Evolutionary conservation across 2,888 invertebrate species (phyloP).

Genomic region (Xestia ashworthii): DNA sequence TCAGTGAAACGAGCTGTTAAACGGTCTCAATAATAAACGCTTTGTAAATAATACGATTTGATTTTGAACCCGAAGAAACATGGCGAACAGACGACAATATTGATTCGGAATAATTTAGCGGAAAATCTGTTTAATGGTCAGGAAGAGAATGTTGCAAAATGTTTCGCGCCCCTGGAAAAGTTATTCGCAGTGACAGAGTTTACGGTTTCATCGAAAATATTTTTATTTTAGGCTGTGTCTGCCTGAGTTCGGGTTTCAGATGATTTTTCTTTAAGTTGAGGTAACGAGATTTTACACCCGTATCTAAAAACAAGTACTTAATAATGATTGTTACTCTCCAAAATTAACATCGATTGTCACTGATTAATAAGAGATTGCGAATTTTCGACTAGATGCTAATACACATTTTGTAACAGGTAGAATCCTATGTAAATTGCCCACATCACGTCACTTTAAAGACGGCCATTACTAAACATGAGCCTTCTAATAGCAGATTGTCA

Average conservation of each 20-base stretch:
- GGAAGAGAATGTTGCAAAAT: constrained; percentile 51
- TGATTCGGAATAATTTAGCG: constrained; percentile 59
- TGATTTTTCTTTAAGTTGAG: background rate
- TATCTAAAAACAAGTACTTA: no score
- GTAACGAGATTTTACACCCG: no score
- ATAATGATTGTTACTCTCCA: background rate
- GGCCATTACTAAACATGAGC: constrained; percentile 9
- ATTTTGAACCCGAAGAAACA: constrained; percentile 44
- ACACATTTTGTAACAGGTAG: background rate
- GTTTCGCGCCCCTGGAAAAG: constrained; percentile 30
- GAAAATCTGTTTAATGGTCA: constrained; percentile 57
- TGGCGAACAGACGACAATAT: constrained; percentile 46
- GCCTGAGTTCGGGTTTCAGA: background rate
- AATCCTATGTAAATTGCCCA: background rate
- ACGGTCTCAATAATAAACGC: constrained; percentile 54
- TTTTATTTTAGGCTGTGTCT: constrained; percentile 7
- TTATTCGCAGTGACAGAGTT: constrained; percentile 9
- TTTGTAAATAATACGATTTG: constrained; percentile 54
- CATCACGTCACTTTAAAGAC: background rate
- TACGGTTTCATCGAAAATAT: constrained; percentile 2
- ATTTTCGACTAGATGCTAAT: background rate
- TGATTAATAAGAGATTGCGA: background rate
- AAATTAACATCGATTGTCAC: background rate
- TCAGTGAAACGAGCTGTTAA: constrained; percentile 61
- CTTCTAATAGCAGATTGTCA: constrained; percentile 12